Base-by-base conservation (phyloP, 2,888 invertebrate species). In the Limenitis camilla region DNA sequence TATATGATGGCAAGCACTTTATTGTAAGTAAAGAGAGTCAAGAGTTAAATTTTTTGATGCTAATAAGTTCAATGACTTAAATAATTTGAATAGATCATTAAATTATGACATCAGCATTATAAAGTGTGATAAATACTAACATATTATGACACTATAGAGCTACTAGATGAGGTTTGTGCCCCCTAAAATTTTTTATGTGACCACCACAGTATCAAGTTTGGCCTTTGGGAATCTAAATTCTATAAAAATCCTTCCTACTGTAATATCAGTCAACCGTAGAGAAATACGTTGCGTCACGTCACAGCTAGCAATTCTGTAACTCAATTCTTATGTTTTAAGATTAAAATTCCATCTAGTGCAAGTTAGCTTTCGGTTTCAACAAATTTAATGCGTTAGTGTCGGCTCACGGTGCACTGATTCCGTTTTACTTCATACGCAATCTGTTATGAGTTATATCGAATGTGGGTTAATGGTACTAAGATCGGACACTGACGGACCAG, bases 381-480 rank as follows among this genome's bases (percentile, higher is more conserved):
- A 81, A 71, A 72, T 73, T 73, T 76, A 74, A 76, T 76, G 69
- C 70, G 66, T 69, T 72, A 72, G 72, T 66, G 63, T 63, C 64
- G 62, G 62, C 68, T 66, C 71, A 69, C 72, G 71, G 71, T 72
- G 75, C 69, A 71, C 72, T 76, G 70, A 71, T 73, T 81, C 74
- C 74, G 75, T 73, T 76, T 61, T 68, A 67, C 68, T 64, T 69
- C 67, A 66, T 77, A 72, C 76, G 80, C 79, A 82, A 83, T 76
- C 64, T 60, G 66, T 72, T 78, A 75, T 71, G 72, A 73, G 68
- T 74, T 73, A 64, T 72, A 19, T 74, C 67, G 64, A 62, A 84
- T 79, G 74, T 86, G 69, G 86, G 85, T 82, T 84, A 85, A 84
- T 81, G 77, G 55, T 63, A 71, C 68, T 68, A 64, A 72, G 76